Evolutionary conservation across 2,113 vertebrate genomes (phyloP), one percentile per base, ranked within the genome.

Genomic region (Vimba vimba): DNA sequence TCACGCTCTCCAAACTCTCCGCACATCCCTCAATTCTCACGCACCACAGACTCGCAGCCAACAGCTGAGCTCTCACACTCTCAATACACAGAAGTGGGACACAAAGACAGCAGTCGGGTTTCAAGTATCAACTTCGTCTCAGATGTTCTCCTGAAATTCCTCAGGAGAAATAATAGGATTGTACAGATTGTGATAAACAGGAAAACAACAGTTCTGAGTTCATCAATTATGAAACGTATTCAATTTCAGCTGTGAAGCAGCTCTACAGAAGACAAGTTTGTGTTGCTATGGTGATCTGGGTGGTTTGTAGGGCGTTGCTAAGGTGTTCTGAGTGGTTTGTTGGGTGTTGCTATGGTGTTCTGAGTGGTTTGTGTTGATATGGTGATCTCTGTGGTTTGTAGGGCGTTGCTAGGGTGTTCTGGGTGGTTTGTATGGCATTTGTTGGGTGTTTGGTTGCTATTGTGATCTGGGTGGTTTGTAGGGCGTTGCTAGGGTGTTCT

Each of bases 1-100:
- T 90, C 87, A 77, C 78, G 39, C 85, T 88, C 85, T 83, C 85
- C 71, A 85, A 64, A 76, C 66, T 45, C 83, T 87, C 45, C 39
- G 83, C 11, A 57, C 75, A 60, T 78, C 76, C n/a, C 52, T 80
- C n/a, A 12, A 69, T 87, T 60, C 75, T 79, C 64, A 79, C 19
- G 64, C 84, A 68, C 45, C 64, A 76, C 78, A 81, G 68, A 69
- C 33, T 76, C 57, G 82, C 85, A 79, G n/a, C 79, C 85, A 82
- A 43, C 77, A 81, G 71, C 76, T 84, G 81, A 89, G 73, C 79
- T 30, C 55, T 84, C 83, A 80, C 33, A n/a, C 77, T 68, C 0
- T 0, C 43, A 88, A 15, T 77, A 83, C 88, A 89, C n/a, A 45
- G 39, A 77, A 86, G 62, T 86, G 36, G 66, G 83, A 86, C 75